A percentile compares a stretch with the other conserved stretches of the same genome.
Conservation (phyloP, 2,888 invertebrate genomes). For the Nemapogon koenigi region DNA sequence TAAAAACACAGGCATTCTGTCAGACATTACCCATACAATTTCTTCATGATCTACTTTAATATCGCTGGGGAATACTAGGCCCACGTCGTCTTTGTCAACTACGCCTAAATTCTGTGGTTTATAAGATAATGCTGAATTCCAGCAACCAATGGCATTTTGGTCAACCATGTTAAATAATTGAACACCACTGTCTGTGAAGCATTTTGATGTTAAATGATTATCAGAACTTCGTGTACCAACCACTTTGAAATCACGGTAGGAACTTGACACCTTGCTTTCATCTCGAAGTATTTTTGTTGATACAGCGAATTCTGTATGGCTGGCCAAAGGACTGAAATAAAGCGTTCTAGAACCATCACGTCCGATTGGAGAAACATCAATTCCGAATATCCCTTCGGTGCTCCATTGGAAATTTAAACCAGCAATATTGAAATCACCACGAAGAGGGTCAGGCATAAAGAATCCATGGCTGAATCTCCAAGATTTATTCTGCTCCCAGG, state of each 20-base stretch:
- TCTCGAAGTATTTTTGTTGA: slow-evolving; percentile 77
- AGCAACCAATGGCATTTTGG: slow-evolving; percentile 83
- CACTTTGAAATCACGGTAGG: slow-evolving; percentile 74
- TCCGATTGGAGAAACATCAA: slow-evolving; percentile 72
- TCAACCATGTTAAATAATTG: slow-evolving; percentile 81
- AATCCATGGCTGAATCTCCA: slow-evolving; percentile 82
- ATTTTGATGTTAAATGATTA: slow-evolving; percentile 74
- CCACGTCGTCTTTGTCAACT: slow-evolving; percentile 77
- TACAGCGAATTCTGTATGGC: slow-evolving; percentile 79
- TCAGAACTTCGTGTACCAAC: slow-evolving; percentile 71
- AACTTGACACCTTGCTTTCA: slow-evolving; percentile 69
- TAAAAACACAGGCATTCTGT: slow-evolving; percentile 82
- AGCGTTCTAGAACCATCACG: slow-evolving; percentile 73
- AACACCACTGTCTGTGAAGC: slow-evolving; percentile 77
- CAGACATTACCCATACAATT: slow-evolving; percentile 82
- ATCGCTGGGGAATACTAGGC: slow-evolving; percentile 80
- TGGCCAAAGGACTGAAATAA: slow-evolving; percentile 81
- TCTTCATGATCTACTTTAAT: slow-evolving; percentile 75
- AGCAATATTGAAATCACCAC: slow-evolving; percentile 79
- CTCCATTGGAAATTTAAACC: slow-evolving; percentile 88
- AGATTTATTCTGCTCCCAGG: slow-evolving; percentile 76
- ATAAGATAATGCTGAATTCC: slow-evolving; percentile 74
- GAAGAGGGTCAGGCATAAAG: slow-evolving; percentile 82
- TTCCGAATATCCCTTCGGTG: slow-evolving; percentile 82
- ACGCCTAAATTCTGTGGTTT: slow-evolving; percentile 71